Evolutionary conservation across 1,140 invertebrate genomes (phyloP).

Genomic region (Drosophila watanabei): DNA sequence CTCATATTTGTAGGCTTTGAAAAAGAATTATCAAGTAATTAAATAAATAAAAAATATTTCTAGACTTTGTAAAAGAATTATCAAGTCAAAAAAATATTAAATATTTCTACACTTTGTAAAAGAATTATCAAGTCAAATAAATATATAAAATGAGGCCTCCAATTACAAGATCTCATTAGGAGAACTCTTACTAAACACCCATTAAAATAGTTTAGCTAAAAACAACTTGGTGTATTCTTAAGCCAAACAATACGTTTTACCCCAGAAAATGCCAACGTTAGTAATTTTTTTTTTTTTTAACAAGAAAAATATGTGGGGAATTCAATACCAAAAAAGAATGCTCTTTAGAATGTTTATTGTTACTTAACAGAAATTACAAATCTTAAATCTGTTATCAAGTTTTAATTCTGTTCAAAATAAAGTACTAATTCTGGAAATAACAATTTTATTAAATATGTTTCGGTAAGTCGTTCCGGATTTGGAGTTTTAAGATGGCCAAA

Average conservation of each 20-base stretch:
- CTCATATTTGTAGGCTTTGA: background rate
- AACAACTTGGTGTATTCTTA: slow-evolving; percentile 12
- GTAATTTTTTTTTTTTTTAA: slow-evolving; percentile 5
- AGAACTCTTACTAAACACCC: slow-evolving; percentile 7
- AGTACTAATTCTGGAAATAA: background rate
- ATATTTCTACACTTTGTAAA: background rate
- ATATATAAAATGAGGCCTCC: background rate
- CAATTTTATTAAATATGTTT: background rate
- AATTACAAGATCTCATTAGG: slow-evolving; percentile 39
- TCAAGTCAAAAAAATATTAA: background rate
- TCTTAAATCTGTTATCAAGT: background rate
- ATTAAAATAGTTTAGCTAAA: slow-evolving; percentile 21
- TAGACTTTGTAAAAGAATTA: background rate
- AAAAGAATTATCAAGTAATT: background rate
- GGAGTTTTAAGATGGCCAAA: background rate
- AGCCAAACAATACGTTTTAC: slow-evolving; percentile 5
- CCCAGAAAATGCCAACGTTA: slow-evolving; percentile 1
- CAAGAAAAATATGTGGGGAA: background rate
- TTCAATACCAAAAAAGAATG: background rate
- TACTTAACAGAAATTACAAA: background rate
- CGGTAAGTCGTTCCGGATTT: background rate
- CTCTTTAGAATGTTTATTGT: slow-evolving; percentile 1
- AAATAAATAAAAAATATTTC: background rate
- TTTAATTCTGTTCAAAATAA: background rate
- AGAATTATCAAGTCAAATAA: background rate